Evolutionary conservation across 2,888 invertebrate species (phyloP).

Genomic region (Synergus itoensis): DNA sequence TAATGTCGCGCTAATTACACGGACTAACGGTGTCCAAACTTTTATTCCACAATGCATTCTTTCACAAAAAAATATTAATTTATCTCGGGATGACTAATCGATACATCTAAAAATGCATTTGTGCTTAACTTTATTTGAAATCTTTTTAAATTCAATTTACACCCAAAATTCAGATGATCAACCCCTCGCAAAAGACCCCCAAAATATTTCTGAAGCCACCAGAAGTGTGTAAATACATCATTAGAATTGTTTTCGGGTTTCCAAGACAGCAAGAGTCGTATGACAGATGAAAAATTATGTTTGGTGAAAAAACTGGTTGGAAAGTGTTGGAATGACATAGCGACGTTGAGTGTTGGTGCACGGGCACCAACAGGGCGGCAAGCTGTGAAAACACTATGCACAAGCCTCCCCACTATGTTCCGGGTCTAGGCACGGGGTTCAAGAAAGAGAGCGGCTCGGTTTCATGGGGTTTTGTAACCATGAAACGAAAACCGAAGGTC

Average conservation of each 20-base stretch:
- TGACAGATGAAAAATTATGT: not conserved
- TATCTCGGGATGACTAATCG: too few species aligned
- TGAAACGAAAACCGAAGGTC: constrained; percentile 76
- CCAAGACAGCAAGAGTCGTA: not conserved
- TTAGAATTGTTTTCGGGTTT: not conserved
- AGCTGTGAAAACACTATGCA: constrained; percentile 71
- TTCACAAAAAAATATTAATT: too few species aligned
- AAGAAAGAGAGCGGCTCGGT: constrained; percentile 63
- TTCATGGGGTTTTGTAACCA: constrained; percentile 72
- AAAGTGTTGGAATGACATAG: constrained; percentile 3
- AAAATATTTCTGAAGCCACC: not conserved
- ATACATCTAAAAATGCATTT: too few species aligned
- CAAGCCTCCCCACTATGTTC: constrained; percentile 35
- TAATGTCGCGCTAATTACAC: too few species aligned
- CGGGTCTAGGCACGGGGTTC: constrained; percentile 54
- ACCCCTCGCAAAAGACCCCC: not conserved
- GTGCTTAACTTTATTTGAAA: too few species aligned
- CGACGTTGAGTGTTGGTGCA: not conserved
- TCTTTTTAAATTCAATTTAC: too few species aligned
- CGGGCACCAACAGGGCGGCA: constrained; percentile 57
- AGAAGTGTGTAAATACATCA: not conserved
- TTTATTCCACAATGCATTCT: too few species aligned
- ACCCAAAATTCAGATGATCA: too few species aligned
- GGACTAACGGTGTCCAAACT: too few species aligned
- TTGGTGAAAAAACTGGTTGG: not conserved